A percentile compares a stretch with the other conserved stretches of the same genome.
Conservation (phyloP, 2,113 vertebrate genomes). For the Chrysemys picta region DNA sequence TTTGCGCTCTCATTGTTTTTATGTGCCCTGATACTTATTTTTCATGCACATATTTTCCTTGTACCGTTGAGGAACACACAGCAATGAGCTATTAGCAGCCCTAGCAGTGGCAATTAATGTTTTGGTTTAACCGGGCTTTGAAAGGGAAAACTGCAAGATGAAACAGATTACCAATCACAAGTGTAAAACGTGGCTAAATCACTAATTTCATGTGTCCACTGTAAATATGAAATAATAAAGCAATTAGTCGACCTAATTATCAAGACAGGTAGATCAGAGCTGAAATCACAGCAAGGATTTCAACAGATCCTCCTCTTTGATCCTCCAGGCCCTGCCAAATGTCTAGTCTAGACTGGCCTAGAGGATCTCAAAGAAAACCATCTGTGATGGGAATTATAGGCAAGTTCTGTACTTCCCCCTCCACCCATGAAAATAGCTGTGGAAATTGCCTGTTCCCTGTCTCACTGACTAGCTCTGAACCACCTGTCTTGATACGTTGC, state of each 20-base stretch:
- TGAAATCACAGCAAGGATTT: background rate
- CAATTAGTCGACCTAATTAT: background rate
- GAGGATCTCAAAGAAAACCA: rapidly evolving
- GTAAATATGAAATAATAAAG: background rate
- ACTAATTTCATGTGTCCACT: background rate
- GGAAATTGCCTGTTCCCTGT: background rate
- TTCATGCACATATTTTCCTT: background rate
- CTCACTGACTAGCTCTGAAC: background rate
- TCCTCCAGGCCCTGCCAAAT: background rate
- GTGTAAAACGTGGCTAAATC: background rate
- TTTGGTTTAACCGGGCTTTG: background rate
- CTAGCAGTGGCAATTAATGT: rapidly evolving
- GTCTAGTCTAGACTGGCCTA: rapidly evolving
- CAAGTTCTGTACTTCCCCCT: rapidly evolving
- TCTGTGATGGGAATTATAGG: background rate
- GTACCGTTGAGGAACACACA: background rate
- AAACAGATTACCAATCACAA: background rate
- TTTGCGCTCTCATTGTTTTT: too few species aligned
- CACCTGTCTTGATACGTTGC: rapidly evolving
- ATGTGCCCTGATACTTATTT: too few species aligned
- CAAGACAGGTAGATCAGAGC: background rate
- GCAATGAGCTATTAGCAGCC: background rate
- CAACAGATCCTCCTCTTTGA: background rate
- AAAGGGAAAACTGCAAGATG: background rate
- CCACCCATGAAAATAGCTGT: rapidly evolving